Evolutionary conservation across 2,797 vertebrate genomes (phyloP).

Genomic region (Ptychadena robeensis): DNA sequence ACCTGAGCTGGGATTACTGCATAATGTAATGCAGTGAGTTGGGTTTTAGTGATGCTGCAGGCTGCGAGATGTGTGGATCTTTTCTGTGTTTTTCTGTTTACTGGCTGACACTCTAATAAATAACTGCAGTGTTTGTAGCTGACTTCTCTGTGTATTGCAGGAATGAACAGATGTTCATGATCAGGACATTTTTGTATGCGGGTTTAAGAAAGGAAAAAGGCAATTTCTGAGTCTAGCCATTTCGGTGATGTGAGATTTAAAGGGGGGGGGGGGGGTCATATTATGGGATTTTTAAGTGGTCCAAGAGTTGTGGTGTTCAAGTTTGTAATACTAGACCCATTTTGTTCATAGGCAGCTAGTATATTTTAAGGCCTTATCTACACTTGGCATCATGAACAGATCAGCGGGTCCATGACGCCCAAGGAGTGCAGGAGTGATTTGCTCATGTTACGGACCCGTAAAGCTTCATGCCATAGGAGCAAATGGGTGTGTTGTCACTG

Average conservation of each 20-base stretch:
- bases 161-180: conserved; percentile 7
- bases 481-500: no score
- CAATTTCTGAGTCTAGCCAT: neutral
- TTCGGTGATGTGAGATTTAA: neutral
- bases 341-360: no score
- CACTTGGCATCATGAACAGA: no score
- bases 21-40: conserved; percentile 9
- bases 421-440: no score
- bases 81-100: conserved; percentile 21
- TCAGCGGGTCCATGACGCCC: no score
- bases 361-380: no score
- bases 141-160: conserved; percentile 2
- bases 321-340: neutral
- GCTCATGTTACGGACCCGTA: no score
- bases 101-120: conserved; percentile 37
- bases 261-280: neutral
- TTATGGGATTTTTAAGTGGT: neutral
- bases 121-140: conserved; percentile 36
- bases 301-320: neutral
- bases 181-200: neutral
- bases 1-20: conserved; percentile 16
- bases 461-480: no score
- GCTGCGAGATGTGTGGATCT: neutral
- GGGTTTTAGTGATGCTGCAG: conserved; percentile 6
- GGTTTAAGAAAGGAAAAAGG: neutral